A percentile compares a stretch with the other conserved stretches of the same genome.
phyloP scores from a whole-genome alignment of 2,797 vertebrate genomes.

The Clarias laeviceps region DNA sequence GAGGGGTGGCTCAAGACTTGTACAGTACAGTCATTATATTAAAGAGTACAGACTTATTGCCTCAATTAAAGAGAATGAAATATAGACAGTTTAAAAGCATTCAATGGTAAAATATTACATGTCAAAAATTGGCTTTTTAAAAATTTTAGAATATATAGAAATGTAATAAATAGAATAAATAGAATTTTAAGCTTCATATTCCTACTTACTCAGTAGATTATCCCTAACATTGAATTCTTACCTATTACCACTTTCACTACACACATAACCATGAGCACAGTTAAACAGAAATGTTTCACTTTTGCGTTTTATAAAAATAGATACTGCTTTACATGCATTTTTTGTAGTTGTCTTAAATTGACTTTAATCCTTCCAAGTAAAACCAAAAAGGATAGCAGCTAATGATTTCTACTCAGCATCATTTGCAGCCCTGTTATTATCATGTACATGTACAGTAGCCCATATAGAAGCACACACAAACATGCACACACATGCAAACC shows the following conservation, averaged over 20 bases:
- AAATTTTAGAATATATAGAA: not conserved
- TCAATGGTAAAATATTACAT: not conserved
- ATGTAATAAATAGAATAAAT: no score
- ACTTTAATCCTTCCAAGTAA: not conserved
- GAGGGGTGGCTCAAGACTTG: no score
- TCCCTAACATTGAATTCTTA: not conserved
- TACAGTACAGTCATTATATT: not conserved
- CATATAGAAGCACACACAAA: not conserved
- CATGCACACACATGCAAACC: not conserved
- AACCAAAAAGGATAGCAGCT: not conserved
- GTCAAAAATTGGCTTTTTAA: not conserved
- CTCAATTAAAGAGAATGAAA: not conserved
- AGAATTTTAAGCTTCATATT: not conserved
- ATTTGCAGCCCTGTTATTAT: slow-evolving; percentile 10
- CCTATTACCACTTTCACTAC: not conserved
- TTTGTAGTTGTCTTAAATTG: not conserved
- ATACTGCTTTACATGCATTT: slow-evolving; percentile 14
- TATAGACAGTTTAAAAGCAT: not conserved
- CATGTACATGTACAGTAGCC: not conserved
- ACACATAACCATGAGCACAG: not conserved
- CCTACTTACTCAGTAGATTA: not conserved
- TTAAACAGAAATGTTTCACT: not conserved
- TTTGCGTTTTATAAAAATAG: not conserved
- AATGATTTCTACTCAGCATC: slow-evolving; percentile 9
- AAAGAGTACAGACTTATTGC: not conserved